Conservation (phyloP, 2,888 invertebrate genomes). For the Cantharis rustica region DNA sequence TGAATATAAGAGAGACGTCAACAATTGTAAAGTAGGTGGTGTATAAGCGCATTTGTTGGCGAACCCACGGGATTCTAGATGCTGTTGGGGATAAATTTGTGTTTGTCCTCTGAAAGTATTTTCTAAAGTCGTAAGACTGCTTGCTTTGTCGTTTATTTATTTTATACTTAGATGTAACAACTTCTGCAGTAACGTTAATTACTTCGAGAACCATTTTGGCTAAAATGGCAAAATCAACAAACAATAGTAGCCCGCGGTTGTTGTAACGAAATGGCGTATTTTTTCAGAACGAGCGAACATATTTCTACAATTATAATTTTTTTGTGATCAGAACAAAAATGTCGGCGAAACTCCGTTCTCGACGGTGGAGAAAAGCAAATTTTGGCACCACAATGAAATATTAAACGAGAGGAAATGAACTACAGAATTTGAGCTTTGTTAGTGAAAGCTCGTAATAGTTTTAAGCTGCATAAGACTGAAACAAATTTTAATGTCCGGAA, state of each 20-base stretch:
- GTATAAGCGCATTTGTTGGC: constrained; percentile 16
- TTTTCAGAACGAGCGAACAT: neutral
- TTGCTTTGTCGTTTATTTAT: neutral
- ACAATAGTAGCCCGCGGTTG: neutral
- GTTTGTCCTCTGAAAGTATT: neutral
- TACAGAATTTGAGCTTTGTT: neutral
- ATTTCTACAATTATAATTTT: neutral
- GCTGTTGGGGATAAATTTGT: neutral
- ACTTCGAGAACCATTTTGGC: neutral
- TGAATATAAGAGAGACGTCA: constrained; percentile 16
- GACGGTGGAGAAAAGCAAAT: neutral
- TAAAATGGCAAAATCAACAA: neutral
- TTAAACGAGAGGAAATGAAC: neutral
- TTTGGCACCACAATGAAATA: neutral
- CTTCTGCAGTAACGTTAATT: neutral
- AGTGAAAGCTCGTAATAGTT: neutral
- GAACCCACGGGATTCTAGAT: constrained; percentile 18
- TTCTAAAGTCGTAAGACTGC: neutral
- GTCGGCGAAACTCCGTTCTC: neutral
- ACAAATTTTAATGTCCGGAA: constrained; percentile 15
- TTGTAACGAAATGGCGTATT: neutral
- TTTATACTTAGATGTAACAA: neutral
- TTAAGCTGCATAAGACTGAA: neutral
- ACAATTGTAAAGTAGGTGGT: constrained; percentile 20
- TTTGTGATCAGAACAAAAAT: neutral